Evolutionary conservation across 2,113 vertebrate genomes (phyloP), one percentile per base, ranked within the genome.

Genomic region (Corythoichthys haematopterus): DNA sequence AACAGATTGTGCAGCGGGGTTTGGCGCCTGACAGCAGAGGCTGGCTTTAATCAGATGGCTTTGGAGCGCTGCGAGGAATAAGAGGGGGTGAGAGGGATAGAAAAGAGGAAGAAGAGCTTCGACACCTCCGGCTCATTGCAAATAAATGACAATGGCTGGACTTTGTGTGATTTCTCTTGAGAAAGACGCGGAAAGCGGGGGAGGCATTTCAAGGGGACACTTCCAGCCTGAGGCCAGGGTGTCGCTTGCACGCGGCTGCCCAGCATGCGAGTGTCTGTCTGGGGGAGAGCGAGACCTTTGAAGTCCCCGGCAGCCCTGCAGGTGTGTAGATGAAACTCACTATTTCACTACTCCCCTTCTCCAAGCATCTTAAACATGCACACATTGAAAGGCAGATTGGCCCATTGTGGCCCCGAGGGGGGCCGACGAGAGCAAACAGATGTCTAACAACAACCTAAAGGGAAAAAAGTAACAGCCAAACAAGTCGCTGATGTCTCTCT

Each of bases 361-460:
- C 56, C 73, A 67, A 73, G 84, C 84, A 90, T 91, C 77, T 89
- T 83, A 90, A 90, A 88, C 82, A 90, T 85, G 88, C 88, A 79
- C 74, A 58, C 80, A 68, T 84, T 89, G 80, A 77, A 84, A 64
- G 74, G 77, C 33, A 78, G 80, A 80, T 65, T 82, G 83, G 65
- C 74, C 79, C 16, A 14, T 72, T 60, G n/a, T 1, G 78, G 84
- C 82, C 12, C 46, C 14, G 20, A 36, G 63, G 63, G 7, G 76
- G 88, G 71, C 80, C 85, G 89, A 90, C 87, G 77, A 88, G 85
- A 89, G 85, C 88, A 88, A 92, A 91, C 91, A 92, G 91, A 91
- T 91, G 91, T 91, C 88, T 84, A 84, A 90, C 86, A 88, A 85
- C 66, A 80, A 85, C 86, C 84, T 87, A 80, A 84, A 84, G 85